Evolutionary conservation across 1,140 invertebrate species (phyloP), one percentile per base, ranked within the genome.

Genomic region (Trichonephila clavipes): DNA sequence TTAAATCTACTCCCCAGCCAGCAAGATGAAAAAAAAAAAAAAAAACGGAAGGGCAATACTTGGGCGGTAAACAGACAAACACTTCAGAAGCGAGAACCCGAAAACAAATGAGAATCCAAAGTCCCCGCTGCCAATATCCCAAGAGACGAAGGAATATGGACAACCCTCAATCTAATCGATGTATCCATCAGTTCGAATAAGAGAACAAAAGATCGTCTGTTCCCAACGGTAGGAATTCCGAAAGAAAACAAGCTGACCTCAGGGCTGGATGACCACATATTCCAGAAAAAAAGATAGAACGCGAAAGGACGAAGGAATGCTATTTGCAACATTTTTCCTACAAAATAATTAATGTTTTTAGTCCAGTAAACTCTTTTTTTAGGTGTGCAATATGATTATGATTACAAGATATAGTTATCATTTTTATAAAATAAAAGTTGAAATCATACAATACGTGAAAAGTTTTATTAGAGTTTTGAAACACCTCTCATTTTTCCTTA

Each of bases 91-190:
- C 44, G 51, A 85, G 44, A 85, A 58, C 2, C 83, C 40, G n/a
- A 85, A 85, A 85, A 77, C 72, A 77, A 77, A 77, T 77, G 72
- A 77, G 72, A 77, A 40, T 77, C 69, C 72, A 77, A 77, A 77
- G 51, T 61, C 44, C 24, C 44, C 83, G 40, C 51, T n/a, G 83
- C 24, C 83, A 40, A 28, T 61, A 24, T 85, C 44, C 83, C 44
- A 7, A 28, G 51, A 28, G 72, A 77, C 6, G 58, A 62, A 12
- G 61, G 86, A 88, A 64, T 64, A 40, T 21, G 40, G 66, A 69
- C 59, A 87, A 59, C 34, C 88, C 66, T 89, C 88, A 89, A 89
- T 89, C 88, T 89, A 89, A 89, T 89, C 88, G 88, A 58, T 58
- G 88, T 77, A 89, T 89, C 88, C 64, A 89, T 89, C 88, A 89